A percentile compares a stretch with the other conserved stretches of the same genome.
Evolutionary conservation across 2,888 invertebrate species (phyloP).

Genomic region (Beris chalybata): DNA sequence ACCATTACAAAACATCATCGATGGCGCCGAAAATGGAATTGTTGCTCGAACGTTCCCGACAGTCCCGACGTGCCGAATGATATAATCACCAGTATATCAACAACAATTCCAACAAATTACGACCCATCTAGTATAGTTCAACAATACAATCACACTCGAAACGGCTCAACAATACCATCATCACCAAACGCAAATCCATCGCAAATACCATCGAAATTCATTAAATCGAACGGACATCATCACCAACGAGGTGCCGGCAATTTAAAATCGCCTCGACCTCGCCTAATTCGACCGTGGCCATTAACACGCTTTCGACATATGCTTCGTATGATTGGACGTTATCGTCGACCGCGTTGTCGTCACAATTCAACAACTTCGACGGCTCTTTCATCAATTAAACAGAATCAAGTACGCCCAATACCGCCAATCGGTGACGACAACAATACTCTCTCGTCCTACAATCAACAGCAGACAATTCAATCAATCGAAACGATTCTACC

Average conservation of each 20-base stretch:
- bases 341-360: conserved; percentile 52
- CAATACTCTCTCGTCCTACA: background rate
- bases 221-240: conserved; percentile 38
- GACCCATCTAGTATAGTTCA: conserved; percentile 33
- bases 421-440: conserved; percentile 41
- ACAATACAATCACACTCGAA: conserved; percentile 27
- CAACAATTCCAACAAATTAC: conserved; percentile 36
- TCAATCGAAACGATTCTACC: conserved; percentile 51
- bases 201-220: conserved; percentile 45
- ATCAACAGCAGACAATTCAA: conserved; percentile 25
- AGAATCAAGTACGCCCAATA: conserved; percentile 56
- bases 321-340: conserved; percentile 54
- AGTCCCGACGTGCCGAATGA: conserved; percentile 63
- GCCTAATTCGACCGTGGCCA: conserved; percentile 48
- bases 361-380: conserved; percentile 40
- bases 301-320: conserved; percentile 51
- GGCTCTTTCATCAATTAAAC: conserved; percentile 46
- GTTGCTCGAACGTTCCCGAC: conserved; percentile 62
- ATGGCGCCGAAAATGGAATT: conserved; percentile 62
- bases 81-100: conserved; percentile 52
- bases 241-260: conserved; percentile 5
- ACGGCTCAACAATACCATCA: conserved; percentile 22
- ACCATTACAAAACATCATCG: conserved; percentile 56
- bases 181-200: conserved; percentile 45
- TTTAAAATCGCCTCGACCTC: conserved; percentile 37